Evolutionary conservation across 2,113 vertebrate genomes (phyloP), one percentile per base, ranked within the genome.

Genomic region (Aphelocoma coerulescens): DNA sequence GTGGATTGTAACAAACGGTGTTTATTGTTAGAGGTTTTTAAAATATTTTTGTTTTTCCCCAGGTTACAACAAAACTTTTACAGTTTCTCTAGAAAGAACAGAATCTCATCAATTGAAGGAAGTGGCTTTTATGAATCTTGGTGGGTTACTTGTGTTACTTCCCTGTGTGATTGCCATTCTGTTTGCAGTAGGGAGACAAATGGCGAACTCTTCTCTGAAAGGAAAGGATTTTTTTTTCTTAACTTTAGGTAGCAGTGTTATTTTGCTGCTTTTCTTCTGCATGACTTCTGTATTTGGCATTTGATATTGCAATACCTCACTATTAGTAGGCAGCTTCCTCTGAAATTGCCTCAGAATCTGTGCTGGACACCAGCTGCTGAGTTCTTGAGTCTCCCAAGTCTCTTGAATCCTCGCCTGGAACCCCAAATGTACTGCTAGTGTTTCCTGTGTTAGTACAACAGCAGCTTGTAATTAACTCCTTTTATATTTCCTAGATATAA

Each of bases 61-160:
- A 99, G 99, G 99, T 83, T 98, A 98, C 96, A 98, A 97, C 94
- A 99, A 98, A 98, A 99, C 98, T 37, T 99, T 99, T 97, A 98
- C 97, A 35, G 97, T 98, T 37, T 95, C 98, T 96, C 95, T 98
- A 74, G 97, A 97, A 87, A 90, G 91, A 86, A 89, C 91, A 35
- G 89, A 82, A 89, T 32, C 89, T 71, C 61, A 79, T 54, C 81
- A 96, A 91, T 92, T 93, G 65, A 86, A 96, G 61, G 97, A 92
- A 86, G 95, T 98, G 26, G 95, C 98, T 92, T 99, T 99, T 97
- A 98, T 99, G 90, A 98, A 98, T 85, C 98, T 99, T 85, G 99
- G 99, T 99, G 96, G 93, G 98, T 97, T 84, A 59, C 85, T 91
- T 94, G 32, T 46, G 33, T 68, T 82, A 57, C 26, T 81, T 87